Base-by-base conservation (phyloP, 2,113 vertebrate genomes). In the Athene cunicularia region DNA sequence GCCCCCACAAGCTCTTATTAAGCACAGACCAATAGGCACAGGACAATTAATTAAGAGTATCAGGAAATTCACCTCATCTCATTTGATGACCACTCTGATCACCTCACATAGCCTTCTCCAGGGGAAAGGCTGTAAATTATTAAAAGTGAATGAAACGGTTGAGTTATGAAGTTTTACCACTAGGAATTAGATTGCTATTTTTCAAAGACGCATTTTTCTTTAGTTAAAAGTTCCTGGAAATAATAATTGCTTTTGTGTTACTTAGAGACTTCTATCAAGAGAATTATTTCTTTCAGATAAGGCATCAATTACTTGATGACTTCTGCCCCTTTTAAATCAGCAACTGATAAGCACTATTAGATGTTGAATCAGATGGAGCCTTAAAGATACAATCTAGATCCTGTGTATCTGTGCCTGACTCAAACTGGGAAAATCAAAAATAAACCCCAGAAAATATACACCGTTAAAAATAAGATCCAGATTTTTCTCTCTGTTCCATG, bases 271-370 rank as follows among this genome's bases (percentile, higher is more conserved):
- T 95, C 64, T 83, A 76, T 67, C 32, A 64, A 71, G 87, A 95
- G 24, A 62, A 83, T 91, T 88, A 53, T 84, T 96, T 93, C 56
- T 95, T 97, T 30, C 55, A 95, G 79, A 76, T 89, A 77, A 82
- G 47, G 30, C 68, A 89, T 80, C 59, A 95, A 56, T 93, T 88
- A 59, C 91, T 82, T 23, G 14, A 66, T 86, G 63, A 86, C 58
- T 97, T 84, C 88, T 86, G 14, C 68, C 66, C 59, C 43, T 95
- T 97, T 89, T 75, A 96, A 95, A 82, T 80, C 39, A 88, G n/a
- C 63, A 75, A 74, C 37, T 68, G 84, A 76, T 88, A 88, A 76
- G 49, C 75, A 86, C 41, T 77, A 84, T 83, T 66, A 86, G 64
- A 90, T 96, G 73, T 70, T 56, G 71, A 90, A 93, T 95, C 28